Evolutionary conservation across 2,888 invertebrate genomes (phyloP).

Genomic region (Serripes groenlandicus): DNA sequence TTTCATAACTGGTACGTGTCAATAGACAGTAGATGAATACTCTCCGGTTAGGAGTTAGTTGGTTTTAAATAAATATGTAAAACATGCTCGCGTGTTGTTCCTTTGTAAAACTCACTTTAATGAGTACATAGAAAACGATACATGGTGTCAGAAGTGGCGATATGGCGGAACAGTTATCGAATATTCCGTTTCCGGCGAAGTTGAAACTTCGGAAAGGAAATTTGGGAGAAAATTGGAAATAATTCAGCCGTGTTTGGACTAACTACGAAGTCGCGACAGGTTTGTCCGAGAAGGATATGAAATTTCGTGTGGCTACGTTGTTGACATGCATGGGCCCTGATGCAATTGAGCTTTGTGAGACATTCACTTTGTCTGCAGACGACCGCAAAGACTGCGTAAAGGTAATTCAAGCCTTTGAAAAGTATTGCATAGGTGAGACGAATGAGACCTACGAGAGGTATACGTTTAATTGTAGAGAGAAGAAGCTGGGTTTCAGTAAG

Average conservation of each 20-base stretch:
- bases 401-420: slow-evolving; percentile 34
- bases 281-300: slow-evolving; percentile 2
- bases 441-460: slow-evolving; percentile 55
- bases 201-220: slow-evolving; percentile 6
- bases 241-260: slow-evolving; percentile 34
- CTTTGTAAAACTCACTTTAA: no score
- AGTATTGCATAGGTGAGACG: slow-evolving; percentile 34
- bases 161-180: neutral
- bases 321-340: slow-evolving; percentile 42
- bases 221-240: slow-evolving; percentile 17
- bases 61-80: no score
- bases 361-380: slow-evolving; percentile 8
- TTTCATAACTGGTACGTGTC: no score
- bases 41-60: no score
- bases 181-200: slow-evolving; percentile 12
- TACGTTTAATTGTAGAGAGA: slow-evolving; percentile 40
- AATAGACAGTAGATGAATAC: no score
- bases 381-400: slow-evolving; percentile 11
- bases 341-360: slow-evolving; percentile 34
- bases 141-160: slow-evolving; percentile 15
- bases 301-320: slow-evolving; percentile 28
- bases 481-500: slow-evolving; percentile 24
- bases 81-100: no score
- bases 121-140: neutral
- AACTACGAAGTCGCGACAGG: slow-evolving; percentile 47